Evolutionary conservation across 92 coral and sea anemone genomes (phyloP).

Genomic region (Porites rus): DNA sequence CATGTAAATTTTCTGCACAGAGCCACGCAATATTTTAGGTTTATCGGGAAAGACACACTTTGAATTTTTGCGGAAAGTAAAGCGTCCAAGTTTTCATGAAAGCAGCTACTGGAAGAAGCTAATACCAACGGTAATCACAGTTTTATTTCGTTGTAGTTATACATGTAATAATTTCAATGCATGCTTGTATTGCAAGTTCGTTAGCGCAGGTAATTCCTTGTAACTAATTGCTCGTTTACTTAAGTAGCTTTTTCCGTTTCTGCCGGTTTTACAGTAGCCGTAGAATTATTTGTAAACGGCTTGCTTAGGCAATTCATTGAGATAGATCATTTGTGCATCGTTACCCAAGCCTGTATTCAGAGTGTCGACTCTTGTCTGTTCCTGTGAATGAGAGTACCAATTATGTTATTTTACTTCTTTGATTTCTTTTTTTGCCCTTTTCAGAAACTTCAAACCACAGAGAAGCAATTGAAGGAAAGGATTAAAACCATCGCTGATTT

Average conservation of each 20-base stretch:
- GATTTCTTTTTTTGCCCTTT: not conserved
- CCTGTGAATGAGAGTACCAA: not conserved
- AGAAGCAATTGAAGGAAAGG: slow-evolving; percentile 88
- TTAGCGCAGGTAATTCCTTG: not conserved
- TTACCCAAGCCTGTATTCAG: not conserved
- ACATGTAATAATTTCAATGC: not conserved
- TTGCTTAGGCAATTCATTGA: not conserved
- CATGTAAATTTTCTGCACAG: slow-evolving; percentile 3
- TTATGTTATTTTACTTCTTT: not conserved
- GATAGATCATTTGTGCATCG: too few species aligned
- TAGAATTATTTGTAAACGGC: not conserved
- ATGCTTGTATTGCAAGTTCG: not conserved
- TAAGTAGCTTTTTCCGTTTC: not conserved
- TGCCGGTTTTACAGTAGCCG: not conserved
- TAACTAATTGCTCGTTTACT: not conserved
- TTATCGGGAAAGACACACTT: not conserved
- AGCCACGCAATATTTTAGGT: not conserved
- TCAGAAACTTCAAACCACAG: slow-evolving; percentile 87
- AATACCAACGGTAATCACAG: not conserved
- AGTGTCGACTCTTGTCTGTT: not conserved
- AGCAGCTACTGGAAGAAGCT: not conserved
- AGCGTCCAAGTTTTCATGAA: not conserved
- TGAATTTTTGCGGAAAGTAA: not conserved
- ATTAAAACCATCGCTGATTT: slow-evolving; percentile 72
- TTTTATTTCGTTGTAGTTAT: not conserved